phyloP scores from a whole-genome alignment of 1,140 invertebrate species.

The Eriosoma lanigerum region DNA sequence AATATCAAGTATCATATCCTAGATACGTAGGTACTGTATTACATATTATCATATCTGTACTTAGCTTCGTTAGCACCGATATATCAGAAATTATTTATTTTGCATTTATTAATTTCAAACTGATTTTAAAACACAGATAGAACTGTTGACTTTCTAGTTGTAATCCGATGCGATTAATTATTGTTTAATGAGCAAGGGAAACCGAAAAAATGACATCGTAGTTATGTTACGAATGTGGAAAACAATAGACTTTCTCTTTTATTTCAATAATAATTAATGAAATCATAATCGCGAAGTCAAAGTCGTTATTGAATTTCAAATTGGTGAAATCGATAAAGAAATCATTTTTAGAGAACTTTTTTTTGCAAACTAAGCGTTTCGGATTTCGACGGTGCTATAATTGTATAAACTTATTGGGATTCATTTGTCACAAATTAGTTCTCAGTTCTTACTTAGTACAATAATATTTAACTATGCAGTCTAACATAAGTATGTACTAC shows the following conservation, averaged over 20 bases:
- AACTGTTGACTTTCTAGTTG: not conserved
- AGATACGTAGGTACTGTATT: too few species aligned
- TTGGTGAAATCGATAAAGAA: slow-evolving; percentile 41
- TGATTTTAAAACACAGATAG: not conserved
- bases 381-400: not conserved
- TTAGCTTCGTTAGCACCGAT: too few species aligned
- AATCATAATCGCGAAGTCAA: slow-evolving; percentile 28
- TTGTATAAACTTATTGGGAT: slow-evolving; percentile 21
- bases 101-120: not conserved
- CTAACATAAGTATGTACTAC: too few species aligned
- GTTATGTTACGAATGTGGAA: slow-evolving; percentile 44
- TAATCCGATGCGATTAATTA: slow-evolving; percentile 46
- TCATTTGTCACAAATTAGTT: slow-evolving; percentile 9
- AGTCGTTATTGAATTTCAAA: slow-evolving; percentile 39
- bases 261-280: slow-evolving; percentile 45
- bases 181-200: slow-evolving; percentile 45
- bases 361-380: not conserved
- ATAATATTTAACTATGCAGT: too few species aligned
- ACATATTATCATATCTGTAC: too few species aligned
- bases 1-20: too few species aligned
- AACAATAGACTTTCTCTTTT: slow-evolving; percentile 51
- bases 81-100: not conserved
- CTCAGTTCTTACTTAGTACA: too few species aligned
- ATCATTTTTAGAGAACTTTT: not conserved
- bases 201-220: slow-evolving; percentile 48